Base-by-base conservation (phyloP, 2,797 vertebrate species). In the Sebastes taczanowskii region DNA sequence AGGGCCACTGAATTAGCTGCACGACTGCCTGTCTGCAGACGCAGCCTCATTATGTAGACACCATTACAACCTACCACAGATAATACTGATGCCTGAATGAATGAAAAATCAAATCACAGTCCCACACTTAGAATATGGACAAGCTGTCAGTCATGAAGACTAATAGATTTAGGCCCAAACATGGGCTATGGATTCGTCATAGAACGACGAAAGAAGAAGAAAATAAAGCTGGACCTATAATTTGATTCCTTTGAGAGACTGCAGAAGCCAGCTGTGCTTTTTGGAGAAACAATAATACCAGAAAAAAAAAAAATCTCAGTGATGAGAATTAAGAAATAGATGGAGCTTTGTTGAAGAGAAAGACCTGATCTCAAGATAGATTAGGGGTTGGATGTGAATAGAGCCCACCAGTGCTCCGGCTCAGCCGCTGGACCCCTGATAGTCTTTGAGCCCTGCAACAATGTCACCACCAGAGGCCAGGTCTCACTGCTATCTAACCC, bases 381-480 rank as follows among this genome's bases (percentile, higher is more conserved):
- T 97, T 97, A 97, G 84, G 71, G 93, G 70, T 79, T 89, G 84
- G 88, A 89, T 81, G 91, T 97, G 96, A 97, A 97, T 95, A 94
- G 96, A 95, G 76, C 88, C 94, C 94, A 95, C 94, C 94, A 90
- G 94, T 92, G 93, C 89, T 88, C 88, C 73, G 83, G 94, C 94
- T 95, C 95, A 95, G 96, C 94, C 92, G 49, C 93, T 81, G 94
- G 91, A 96, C 88, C 95, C 95, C 95, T 91, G 91, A 93, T 93
- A 93, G 92, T 92, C 95, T 95, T 97, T 97, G 96, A 96, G 96
- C 93, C 81, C 81, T 83, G 82, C 89, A 82, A 97, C 97, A 98
- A 97, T 97, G 95, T 96, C 96, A 91, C 96, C 95, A 96, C 95
- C 96, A 97, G 96, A 96, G 95, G 92, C 96, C 94, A 22, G 94